These are phyloP conservation scores for Cerceris rybyensis DNA, from an alignment of 2,888 invertebrate genomes.

Conservation along the genomic window DNA sequence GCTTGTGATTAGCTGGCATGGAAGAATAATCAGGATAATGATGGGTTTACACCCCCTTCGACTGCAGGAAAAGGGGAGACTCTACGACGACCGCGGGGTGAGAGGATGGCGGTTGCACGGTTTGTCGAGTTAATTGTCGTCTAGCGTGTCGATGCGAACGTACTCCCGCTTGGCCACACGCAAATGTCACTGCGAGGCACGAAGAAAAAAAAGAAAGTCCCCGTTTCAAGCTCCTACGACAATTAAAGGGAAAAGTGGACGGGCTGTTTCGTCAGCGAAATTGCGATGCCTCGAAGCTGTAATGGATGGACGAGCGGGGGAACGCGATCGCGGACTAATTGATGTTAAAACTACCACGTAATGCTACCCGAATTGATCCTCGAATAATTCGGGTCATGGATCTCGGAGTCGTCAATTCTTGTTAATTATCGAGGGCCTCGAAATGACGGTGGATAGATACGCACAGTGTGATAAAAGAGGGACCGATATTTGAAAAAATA, in stretches of 20 bases:
- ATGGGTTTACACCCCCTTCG: constrained; percentile 77
- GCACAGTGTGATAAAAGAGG: too few species aligned
- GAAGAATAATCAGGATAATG: constrained; percentile 80
- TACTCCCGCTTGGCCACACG: constrained; percentile 72
- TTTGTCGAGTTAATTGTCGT: constrained; percentile 80
- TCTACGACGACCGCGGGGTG: constrained; percentile 39
- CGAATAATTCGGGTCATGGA: constrained; percentile 1
- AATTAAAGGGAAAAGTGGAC: constrained; percentile 57
- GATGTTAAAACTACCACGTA: constrained; percentile 30
- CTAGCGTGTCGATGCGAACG: constrained; percentile 76
- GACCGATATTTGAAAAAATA: too few species aligned
- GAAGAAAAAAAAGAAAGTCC: constrained; percentile 51
- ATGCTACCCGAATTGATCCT: constrained; percentile 29
- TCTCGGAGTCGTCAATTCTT: background rate
- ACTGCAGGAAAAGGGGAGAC: constrained; percentile 50
- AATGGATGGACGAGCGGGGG: constrained; percentile 36
- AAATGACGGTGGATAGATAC: too few species aligned
- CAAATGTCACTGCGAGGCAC: constrained; percentile 77
- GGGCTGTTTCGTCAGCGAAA: constrained; percentile 46
- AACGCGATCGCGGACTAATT: constrained; percentile 44
- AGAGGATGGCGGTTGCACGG: constrained; percentile 67
- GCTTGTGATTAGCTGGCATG: constrained; percentile 77
- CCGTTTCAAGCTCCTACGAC: constrained; percentile 36
- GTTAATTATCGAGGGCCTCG: too few species aligned
- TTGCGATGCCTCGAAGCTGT: constrained; percentile 44